phyloP scores from a whole-genome alignment of 2,113 vertebrate genomes.

The Tapirus terrestris region DNA sequence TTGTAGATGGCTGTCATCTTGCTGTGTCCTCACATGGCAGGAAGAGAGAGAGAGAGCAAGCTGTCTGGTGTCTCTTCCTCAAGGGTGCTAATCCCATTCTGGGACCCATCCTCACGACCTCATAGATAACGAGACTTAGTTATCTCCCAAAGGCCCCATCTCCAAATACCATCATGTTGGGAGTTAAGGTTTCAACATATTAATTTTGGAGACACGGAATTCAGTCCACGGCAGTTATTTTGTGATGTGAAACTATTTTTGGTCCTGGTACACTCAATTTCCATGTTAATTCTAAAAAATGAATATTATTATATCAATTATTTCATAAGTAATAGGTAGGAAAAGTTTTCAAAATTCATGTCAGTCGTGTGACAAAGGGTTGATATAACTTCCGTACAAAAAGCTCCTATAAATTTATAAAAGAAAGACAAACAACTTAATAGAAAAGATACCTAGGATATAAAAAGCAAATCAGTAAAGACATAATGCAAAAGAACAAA shows the following conservation, averaged over 20 bases:
- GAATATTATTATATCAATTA: neutral
- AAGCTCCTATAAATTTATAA: neutral
- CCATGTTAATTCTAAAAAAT: neutral
- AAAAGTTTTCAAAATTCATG: neutral
- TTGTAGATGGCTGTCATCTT: neutral
- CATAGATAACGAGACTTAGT: neutral
- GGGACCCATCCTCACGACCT: too few relatives aligned
- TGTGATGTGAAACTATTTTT: neutral
- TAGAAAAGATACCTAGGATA: neutral
- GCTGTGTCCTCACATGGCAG: neutral
- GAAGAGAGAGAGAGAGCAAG: neutral
- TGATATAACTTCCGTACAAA: neutral
- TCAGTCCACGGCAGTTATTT: neutral
- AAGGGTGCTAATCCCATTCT: neutral
- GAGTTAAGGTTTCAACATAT: neutral
- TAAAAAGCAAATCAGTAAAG: neutral
- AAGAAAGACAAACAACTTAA: neutral
- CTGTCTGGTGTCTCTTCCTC: neutral
- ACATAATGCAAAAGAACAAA: neutral
- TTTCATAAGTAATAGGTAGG: neutral
- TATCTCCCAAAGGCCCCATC: neutral
- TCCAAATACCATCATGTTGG: neutral
- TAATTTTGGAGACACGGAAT: neutral
- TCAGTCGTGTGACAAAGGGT: neutral
- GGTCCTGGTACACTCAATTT: neutral